Base-by-base conservation (phyloP, 2,888 invertebrate species). In the Omphaloscelis lunosa region DNA sequence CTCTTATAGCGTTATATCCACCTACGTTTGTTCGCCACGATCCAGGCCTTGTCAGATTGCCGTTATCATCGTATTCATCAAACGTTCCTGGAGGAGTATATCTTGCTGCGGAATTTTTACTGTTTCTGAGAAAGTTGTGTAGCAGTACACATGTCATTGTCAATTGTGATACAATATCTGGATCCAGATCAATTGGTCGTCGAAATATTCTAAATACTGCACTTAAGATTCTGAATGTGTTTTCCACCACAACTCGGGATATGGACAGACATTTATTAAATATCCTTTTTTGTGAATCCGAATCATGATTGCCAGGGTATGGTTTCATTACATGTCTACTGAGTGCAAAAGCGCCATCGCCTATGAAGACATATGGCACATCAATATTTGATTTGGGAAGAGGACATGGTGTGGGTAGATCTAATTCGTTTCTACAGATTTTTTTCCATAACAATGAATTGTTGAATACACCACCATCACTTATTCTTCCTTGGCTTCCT, bases 111-210 rank as follows among this genome's bases (percentile, higher is more conserved):
- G 83, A 83, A 65, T 34, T 83, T 82, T 82, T 77, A 66, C 72
- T 73, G 56, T 56, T 73, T 68, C 75, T 82, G 51, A 85, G 56
- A 79, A 79, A 88, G 81, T 89, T 89, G 76, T 92, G 91, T 78
- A 92, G 79, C 75, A 89, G 72, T 75, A 90, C 79, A 87, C 92
- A 90, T 53, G 90, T 90, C 89, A 90, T 90, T 56, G 88, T 89
- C 59, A 91, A 45, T 78, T 85, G 11, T 61, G 89, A 23, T 27
- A 88, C 90, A 84, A 79, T 89, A 66, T 84, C 59, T 69, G 88
- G 85, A 41, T 89, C 79, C 66, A 92, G 65, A 74, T 79, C 29
- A 9, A 91, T 87, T 53, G 74, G 74, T 34, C 69, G 69, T 48
- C 61, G 59, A 41, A 53, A 90, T 61, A 91, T 86, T 85, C 92